Evolutionary conservation across 2,888 invertebrate genomes (phyloP).

Genomic region (Leucoptera coffeella): DNA sequence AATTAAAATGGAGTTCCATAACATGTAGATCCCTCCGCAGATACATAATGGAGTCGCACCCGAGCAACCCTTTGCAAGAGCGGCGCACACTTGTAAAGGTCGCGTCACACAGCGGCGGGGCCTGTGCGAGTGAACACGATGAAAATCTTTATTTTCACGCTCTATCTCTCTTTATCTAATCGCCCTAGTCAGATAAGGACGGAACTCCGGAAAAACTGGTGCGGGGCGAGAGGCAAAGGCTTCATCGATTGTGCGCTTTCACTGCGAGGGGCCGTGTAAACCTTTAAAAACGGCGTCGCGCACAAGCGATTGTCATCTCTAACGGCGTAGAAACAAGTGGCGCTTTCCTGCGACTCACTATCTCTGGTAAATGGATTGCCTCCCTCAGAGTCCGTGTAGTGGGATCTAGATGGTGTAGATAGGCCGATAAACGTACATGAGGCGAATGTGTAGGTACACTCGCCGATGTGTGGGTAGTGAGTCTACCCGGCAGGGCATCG

Average conservation of each 20-base stretch:
- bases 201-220: conserved; percentile 50
- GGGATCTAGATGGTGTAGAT: conserved; percentile 55
- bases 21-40: too few relatives aligned
- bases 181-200: conserved; percentile 49
- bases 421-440: conserved; percentile 33
- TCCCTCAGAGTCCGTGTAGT: conserved; percentile 51
- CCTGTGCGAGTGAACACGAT: conserved; percentile 50
- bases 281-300: conserved; percentile 47
- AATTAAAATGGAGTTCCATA: conserved; percentile 6
- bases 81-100: too few relatives aligned
- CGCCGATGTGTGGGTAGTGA: conserved; percentile 13
- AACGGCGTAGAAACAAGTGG: conserved; percentile 30
- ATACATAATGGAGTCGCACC: too few relatives aligned
- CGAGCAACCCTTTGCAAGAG: too few relatives aligned
- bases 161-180: conserved; percentile 55
- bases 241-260: conserved; percentile 55
- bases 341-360: conserved; percentile 27
- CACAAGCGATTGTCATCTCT: conserved; percentile 48
- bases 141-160: conserved; percentile 56
- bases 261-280: conserved; percentile 54
- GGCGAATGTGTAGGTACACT: conserved; percentile 4
- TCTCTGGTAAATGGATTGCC: conserved; percentile 48
- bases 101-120: too few relatives aligned
- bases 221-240: conserved; percentile 50
- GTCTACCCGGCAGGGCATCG: too few relatives aligned